Base-by-base conservation (phyloP, 1,140 invertebrate genomes). In the Orussus abietinus region DNA sequence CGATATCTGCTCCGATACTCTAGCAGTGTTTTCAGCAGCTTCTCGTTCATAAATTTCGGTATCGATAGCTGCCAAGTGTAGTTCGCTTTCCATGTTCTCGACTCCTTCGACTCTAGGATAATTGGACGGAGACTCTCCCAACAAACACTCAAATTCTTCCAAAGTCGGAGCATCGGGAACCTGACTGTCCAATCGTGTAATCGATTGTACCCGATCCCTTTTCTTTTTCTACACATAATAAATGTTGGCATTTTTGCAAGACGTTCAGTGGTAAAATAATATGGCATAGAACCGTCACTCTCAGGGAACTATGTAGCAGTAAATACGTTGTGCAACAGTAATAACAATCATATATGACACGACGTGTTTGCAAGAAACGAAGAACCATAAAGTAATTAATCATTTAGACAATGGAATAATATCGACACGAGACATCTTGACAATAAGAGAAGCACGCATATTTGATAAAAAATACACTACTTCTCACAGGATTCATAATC, bases 41-140 rank as follows among this genome's bases (percentile, higher is more conserved):
- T 63, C 49, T 33, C 66, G 61, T 39, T 71, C 66, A 41, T 65
- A 66, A 4, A 57, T 40, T 31, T 64, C 64, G 1, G 61, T 70
- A 14, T 75, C 72, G 19, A 71, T 73, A 13, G 71, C 66, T 15
- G 72, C 72, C 6, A 67, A 73, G 49, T 71, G 66, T 9, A 75
- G 54, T 47, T 75, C 68, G 35, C 69, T 72, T 38, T 75, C 71
- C 62, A 75, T 73, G 42, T 72, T 66, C 38, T 72, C 69, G n/a
- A 74, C 45, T 3, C 66, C 64, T 51, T 71, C 66, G 15, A 63
- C 66, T 28, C 57, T 57, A 3, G 69, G 68, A 50, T 70, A 72
- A 59, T 69, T 70, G 6, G 64, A 67, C 7, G 67, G 66, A 1
- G 68, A 71, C 49, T 70, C 69, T 10, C 63, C 66, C 0, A 71